Conservation (phyloP, 2,797 vertebrate genomes). For the Cynopterus sphinx region DNA sequence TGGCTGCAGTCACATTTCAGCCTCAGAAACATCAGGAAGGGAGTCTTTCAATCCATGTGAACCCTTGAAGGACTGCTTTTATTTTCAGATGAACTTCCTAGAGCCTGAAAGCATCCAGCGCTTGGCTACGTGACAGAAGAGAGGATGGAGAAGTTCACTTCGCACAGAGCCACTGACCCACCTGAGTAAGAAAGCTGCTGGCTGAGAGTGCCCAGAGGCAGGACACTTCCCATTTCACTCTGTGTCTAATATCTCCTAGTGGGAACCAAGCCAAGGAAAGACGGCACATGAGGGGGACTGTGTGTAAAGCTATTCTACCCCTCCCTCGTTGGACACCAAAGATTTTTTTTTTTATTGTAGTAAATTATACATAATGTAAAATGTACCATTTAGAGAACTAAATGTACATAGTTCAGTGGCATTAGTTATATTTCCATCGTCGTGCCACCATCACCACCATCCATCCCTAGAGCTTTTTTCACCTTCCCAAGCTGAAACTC, state of each 20-base stretch:
- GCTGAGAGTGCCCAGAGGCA: neutral
- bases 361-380: neutral
- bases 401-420: neutral
- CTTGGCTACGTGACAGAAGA: neutral
- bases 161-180: neutral
- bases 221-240: neutral
- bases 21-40: constrained; percentile 47
- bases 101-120: neutral
- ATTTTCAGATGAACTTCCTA: constrained; percentile 73
- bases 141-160: neutral
- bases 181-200: neutral
- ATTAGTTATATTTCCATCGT: neutral
- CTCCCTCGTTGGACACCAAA: neutral
- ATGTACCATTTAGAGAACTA: neutral
- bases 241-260: neutral
- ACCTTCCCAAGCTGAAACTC: neutral
- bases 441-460: neutral
- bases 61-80: constrained; percentile 62
- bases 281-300: rapidly evolving
- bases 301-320: neutral
- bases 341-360: neutral
- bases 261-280: neutral
- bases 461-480: neutral
- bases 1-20: constrained; percentile 40
- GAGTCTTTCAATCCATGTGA: neutral